A percentile compares a stretch with the other conserved stretches of the same genome.
These are phyloP conservation scores for Tachypleus tridentatus DNA, from an alignment of 1,140 invertebrate genomes.

Conservation along the genomic window DNA sequence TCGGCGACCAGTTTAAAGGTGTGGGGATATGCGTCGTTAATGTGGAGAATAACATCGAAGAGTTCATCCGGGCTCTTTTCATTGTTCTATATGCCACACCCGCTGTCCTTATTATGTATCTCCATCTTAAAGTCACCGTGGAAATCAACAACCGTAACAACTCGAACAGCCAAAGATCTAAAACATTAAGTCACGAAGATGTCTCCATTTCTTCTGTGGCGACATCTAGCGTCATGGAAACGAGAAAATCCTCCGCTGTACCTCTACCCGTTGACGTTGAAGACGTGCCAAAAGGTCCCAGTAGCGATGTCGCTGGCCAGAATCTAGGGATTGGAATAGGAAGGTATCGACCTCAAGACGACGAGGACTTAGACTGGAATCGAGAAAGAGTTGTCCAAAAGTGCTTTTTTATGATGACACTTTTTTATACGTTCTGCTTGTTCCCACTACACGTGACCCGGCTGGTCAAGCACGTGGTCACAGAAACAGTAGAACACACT, in stretches of 20 bases:
- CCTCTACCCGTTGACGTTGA: too few species aligned
- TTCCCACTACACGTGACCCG: constrained; percentile 53
- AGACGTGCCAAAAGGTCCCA: too few species aligned
- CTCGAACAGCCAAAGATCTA: too few species aligned
- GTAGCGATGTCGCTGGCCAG: too few species aligned
- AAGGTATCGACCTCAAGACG: constrained; percentile 26
- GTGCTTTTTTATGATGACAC: constrained; percentile 52
- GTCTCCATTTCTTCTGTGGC: too few species aligned
- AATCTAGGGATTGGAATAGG: too few species aligned
- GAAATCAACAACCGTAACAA: constrained; percentile 38
- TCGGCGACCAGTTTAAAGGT: constrained; percentile 24
- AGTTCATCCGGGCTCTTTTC: constrained; percentile 35
- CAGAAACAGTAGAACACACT: constrained; percentile 54
- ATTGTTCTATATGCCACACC: constrained; percentile 49
- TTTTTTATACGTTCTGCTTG: constrained; percentile 49
- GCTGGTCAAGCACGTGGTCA: constrained; percentile 49
- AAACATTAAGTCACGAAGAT: too few species aligned
- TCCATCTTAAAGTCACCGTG: constrained; percentile 47
- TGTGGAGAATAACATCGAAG: constrained; percentile 33
- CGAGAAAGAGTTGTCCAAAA: constrained; percentile 53
- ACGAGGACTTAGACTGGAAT: constrained; percentile 46
- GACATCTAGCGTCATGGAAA: too few species aligned
- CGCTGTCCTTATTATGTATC: constrained; percentile 45
- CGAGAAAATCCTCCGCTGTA: too few species aligned
- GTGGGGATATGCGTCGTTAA: constrained; percentile 34